Conservation (phyloP, 1,140 invertebrate species). For the Psilanteris sp. region DNA sequence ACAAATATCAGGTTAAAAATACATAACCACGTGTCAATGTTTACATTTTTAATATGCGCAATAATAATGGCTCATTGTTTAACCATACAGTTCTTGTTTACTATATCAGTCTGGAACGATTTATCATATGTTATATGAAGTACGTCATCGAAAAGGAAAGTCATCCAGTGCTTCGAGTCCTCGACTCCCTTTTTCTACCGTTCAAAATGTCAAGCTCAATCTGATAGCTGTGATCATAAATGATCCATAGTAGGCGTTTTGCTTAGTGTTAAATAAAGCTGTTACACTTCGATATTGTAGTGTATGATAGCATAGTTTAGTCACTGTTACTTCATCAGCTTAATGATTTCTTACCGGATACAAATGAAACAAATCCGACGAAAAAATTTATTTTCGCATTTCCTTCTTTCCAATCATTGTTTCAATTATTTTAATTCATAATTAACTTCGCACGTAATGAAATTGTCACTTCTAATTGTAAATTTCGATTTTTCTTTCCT, state of each 20-base stretch:
- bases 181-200: slow-evolving; percentile 49
- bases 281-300: slow-evolving; percentile 38
- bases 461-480: too few relatives aligned
- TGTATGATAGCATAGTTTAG: slow-evolving; percentile 32
- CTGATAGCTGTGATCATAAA: slow-evolving; percentile 51
- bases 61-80: slow-evolving; percentile 35
- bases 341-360: slow-evolving; percentile 4
- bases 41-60: slow-evolving; percentile 16
- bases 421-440: too few relatives aligned
- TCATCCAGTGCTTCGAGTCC: slow-evolving; percentile 43
- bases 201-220: slow-evolving; percentile 66
- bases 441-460: too few relatives aligned
- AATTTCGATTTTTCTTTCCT: too few relatives aligned
- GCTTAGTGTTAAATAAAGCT: slow-evolving; percentile 39
- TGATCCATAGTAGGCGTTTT: slow-evolving; percentile 47
- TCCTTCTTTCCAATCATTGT: too few relatives aligned
- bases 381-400: too few relatives aligned
- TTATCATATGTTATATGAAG: slow-evolving; percentile 53
- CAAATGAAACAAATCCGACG: too few relatives aligned
- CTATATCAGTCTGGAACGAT: slow-evolving; percentile 24
- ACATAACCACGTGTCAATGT: slow-evolving; percentile 16
- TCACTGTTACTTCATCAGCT: slow-evolving; percentile 6
- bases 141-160: slow-evolving; percentile 65
- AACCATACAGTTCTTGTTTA: slow-evolving; percentile 42
- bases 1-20: background rate